A percentile compares a stretch with the other conserved stretches of the same genome.
These are phyloP conservation scores for Gymnosoma rotundatum DNA, from an alignment of 2,888 invertebrate species.

Conservation along the genomic window DNA sequence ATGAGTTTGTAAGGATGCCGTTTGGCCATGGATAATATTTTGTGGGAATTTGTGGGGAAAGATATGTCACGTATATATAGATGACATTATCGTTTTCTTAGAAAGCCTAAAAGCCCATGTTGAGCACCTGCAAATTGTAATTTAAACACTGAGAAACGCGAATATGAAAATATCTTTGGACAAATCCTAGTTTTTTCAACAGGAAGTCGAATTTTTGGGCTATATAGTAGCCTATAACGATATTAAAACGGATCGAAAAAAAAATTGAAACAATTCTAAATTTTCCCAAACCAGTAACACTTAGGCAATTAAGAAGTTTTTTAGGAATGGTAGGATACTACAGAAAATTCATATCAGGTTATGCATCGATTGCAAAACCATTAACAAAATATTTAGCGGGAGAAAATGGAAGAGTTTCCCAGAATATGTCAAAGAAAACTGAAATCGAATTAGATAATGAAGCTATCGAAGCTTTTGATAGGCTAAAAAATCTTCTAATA, in stretches of 20 bases:
- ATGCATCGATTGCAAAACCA: background rate
- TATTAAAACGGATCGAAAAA: background rate
- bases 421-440: too few relatives aligned
- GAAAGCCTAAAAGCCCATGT: constrained; percentile 55
- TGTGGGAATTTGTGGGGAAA: constrained; percentile 65
- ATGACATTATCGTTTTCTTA: constrained; percentile 71
- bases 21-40: constrained; percentile 64
- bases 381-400: background rate
- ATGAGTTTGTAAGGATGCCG: constrained; percentile 58
- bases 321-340: background rate
- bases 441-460: too few relatives aligned
- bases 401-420: background rate
- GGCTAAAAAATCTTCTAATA: too few relatives aligned
- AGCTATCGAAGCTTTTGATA: too few relatives aligned
- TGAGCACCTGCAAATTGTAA: constrained; percentile 57
- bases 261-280: background rate
- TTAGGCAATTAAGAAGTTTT: background rate
- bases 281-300: too few relatives aligned
- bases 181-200: constrained; percentile 60
- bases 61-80: constrained; percentile 68
- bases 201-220: constrained; percentile 65
- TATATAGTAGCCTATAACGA: background rate
- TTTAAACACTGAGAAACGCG: constrained; percentile 50
- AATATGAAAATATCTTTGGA: constrained; percentile 72
- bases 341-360: background rate